Evolutionary conservation across 2,797 vertebrate species (phyloP).

Genomic region (Paedocypris micromegethes): DNA sequence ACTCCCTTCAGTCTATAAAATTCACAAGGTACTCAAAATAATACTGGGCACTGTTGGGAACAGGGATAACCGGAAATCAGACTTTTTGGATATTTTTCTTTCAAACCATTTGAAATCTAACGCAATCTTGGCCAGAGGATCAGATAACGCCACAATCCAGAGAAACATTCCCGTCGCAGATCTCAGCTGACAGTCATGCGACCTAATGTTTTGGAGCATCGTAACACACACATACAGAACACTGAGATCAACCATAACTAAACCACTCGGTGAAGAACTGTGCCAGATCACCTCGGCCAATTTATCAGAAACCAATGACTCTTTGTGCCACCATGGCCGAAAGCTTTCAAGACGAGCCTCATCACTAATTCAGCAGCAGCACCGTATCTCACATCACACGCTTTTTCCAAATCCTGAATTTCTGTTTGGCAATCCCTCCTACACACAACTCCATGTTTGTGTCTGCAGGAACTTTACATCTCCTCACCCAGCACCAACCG

Average conservation of each 20-base stretch:
- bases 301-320: slow-evolving; percentile 56
- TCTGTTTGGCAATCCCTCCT: slow-evolving; percentile 19
- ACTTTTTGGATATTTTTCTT: neutral
- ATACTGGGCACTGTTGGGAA: no score
- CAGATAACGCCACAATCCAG: slow-evolving; percentile 37
- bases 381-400: slow-evolving; percentile 12
- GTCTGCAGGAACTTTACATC: slow-evolving; percentile 28
- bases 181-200: slow-evolving; percentile 64
- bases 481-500: slow-evolving; percentile 20
- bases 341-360: slow-evolving; percentile 52
- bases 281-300: slow-evolving; percentile 13
- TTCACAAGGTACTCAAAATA: no score
- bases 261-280: neutral
- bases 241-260: neutral
- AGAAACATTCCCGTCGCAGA: slow-evolving; percentile 41
- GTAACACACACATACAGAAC: slow-evolving; percentile 34
- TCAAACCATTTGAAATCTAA: slow-evolving; percentile 18
- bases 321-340: slow-evolving; percentile 39
- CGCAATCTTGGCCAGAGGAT: slow-evolving; percentile 18
- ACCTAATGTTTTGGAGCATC: slow-evolving; percentile 38
- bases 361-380: slow-evolving; percentile 64
- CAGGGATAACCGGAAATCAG: no score
- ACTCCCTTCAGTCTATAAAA: no score
- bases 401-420: slow-evolving; percentile 19
- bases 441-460: neutral